Percentiles rank a stretch among this genome's conserved stretches.
Evolutionary conservation across 92 coral and sea anemone genomes (phyloP).

Genomic region (Zoanthus sociatus): DNA sequence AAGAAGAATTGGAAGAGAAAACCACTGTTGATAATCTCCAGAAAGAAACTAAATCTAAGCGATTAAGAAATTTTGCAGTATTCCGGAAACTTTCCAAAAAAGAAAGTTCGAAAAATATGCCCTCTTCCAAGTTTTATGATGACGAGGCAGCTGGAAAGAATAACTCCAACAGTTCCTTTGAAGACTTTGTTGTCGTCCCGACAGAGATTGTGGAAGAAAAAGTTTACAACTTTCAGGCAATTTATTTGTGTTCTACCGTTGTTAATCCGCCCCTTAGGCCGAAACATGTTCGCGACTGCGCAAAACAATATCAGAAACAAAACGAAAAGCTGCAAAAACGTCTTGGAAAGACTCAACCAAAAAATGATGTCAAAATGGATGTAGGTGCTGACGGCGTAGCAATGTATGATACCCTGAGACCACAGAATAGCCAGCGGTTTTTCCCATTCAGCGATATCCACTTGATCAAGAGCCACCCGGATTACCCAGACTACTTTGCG

Average conservation of each 20-base stretch:
- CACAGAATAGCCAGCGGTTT: constrained; percentile 74
- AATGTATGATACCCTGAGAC: constrained; percentile 68
- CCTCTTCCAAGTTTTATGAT: constrained; percentile 23
- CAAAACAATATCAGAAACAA: constrained; percentile 87
- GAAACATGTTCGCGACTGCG: constrained; percentile 92
- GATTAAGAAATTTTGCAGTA: constrained; percentile 9
- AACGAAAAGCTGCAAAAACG: constrained; percentile 76
- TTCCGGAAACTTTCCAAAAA: constrained; percentile 32
- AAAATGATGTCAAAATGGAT: constrained; percentile 72
- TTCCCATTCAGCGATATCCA: constrained; percentile 78
- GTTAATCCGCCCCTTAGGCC: constrained; percentile 93
- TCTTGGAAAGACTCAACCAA: constrained; percentile 61
- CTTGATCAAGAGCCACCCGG: constrained; percentile 82
- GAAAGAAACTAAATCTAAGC: constrained; percentile 23
- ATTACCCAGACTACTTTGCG: constrained; percentile 93
- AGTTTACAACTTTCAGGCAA: constrained; percentile 70
- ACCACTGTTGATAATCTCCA: constrained; percentile 15
- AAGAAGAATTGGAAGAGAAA: constrained; percentile 18
- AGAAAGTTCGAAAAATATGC: background rate
- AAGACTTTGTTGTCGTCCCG: constrained; percentile 51
- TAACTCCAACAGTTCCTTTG: constrained; percentile 43
- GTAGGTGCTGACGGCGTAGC: constrained; percentile 83
- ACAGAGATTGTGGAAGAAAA: constrained; percentile 75
- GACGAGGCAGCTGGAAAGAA: background rate
- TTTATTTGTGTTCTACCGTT: constrained; percentile 91